Base-by-base conservation (phyloP, 2,797 vertebrate species). In the Bovichtus diacanthus region DNA sequence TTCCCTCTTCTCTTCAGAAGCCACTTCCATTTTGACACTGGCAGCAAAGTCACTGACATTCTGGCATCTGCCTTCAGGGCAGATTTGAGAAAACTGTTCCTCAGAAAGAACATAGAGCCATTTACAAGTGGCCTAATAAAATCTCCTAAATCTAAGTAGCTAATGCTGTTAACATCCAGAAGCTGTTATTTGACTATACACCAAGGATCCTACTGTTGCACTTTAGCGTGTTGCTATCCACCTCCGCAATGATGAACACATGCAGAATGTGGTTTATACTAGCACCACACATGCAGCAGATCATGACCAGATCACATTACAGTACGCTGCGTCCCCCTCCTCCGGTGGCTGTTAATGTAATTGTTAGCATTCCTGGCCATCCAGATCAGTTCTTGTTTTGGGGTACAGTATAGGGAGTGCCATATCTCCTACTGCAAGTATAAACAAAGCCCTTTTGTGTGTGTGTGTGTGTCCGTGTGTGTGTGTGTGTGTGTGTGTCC, bases 11-110 rank as follows among this genome's bases (percentile, higher is more conserved):
- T 88, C 79, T 85, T 88, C 61, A 84, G 82, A 90, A 92, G 84
- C 89, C 88, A 88, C 90, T 91, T 93, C 89, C 90, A 91, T 90
- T 92, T 88, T 90, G 71, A 92, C 88, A 83, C 87, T 86, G 79
- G 85, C 84, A 85, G 70, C 80, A 56, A 84, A 87, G 75, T 90
- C 77, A 47, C 67, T 78, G 70, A 84, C 82, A 76, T 83, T 84
- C 68, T 90, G 85, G 78, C 82, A 76, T 89, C 70, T 75, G 73
- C 78, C 84, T 85, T 31, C 21, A 47, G 73, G 81, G 51, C 76
- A 71, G 54, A 81, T 68, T 81, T 74, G 50, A 77, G 79, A 85
- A 85, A 82, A 78, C 50, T 16, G 4, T 78, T 76, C 46, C 60
- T 78, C 49, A 54, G 58, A 76, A 72, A 69, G 62, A 90, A 91